Conservation (phyloP, 2,113 vertebrate genomes). For the Petroica traversi region DNA sequence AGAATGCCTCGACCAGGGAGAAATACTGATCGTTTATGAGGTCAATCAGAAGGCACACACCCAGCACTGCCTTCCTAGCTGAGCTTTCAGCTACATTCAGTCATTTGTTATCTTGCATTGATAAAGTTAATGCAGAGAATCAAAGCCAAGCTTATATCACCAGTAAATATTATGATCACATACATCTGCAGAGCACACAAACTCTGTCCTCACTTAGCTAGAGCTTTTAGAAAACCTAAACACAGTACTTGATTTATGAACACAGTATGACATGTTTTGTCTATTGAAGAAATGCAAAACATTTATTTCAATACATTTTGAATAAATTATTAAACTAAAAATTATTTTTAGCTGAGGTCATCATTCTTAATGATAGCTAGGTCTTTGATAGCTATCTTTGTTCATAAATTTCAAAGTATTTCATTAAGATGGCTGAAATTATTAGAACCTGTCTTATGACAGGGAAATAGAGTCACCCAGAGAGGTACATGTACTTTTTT, state of each 20-base stretch:
- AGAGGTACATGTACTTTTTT: neutral
- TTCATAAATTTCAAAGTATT: neutral
- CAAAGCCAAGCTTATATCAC: constrained; percentile 58
- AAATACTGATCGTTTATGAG: constrained; percentile 31
- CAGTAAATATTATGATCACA: constrained; percentile 67
- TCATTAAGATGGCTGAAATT: neutral
- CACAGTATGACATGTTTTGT: constrained; percentile 19
- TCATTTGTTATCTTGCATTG: constrained; percentile 52
- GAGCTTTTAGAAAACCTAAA: constrained; percentile 60
- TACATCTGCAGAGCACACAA: constrained; percentile 54
- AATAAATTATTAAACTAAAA: neutral
- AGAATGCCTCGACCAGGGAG: neutral
- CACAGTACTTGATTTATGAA: constrained; percentile 55
- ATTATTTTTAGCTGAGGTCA: constrained; percentile 35
- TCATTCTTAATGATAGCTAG: neutral
- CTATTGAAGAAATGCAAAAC: constrained; percentile 17
- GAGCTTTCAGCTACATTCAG: neutral
- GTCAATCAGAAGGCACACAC: neutral
- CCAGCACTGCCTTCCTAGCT: neutral
- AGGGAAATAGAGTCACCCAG: neutral
- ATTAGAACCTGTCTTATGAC: neutral
- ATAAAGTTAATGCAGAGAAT: constrained; percentile 69
- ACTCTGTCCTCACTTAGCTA: constrained; percentile 40
- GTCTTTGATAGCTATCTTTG: neutral
- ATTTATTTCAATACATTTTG: constrained; percentile 3